Percentiles rank a stretch among this genome's conserved stretches.
phyloP scores from a whole-genome alignment of 2,888 invertebrate species.

The Cheilosia vulpina region DNA sequence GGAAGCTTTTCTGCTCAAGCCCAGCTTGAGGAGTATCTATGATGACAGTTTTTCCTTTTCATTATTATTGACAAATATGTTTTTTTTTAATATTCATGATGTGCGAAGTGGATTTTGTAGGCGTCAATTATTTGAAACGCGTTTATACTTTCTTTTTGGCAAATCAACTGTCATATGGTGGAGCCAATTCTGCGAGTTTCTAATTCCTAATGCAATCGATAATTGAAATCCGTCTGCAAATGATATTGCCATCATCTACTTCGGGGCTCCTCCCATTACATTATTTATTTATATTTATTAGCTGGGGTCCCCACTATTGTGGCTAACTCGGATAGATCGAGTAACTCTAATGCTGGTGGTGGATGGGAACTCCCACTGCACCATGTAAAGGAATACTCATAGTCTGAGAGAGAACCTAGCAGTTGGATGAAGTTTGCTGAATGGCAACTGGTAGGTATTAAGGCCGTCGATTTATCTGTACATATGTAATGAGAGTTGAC shows the following conservation, averaged over 20 bases:
- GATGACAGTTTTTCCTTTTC: background rate
- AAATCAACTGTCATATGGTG: background rate
- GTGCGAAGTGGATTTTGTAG: conserved; percentile 31
- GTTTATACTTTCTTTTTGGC: conserved; percentile 4
- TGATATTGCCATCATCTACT: conserved; percentile 28
- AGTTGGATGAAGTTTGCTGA: conserved; percentile 34
- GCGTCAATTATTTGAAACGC: conserved; percentile 46
- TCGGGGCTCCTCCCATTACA: conserved; percentile 68
- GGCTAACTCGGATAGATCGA: conserved; percentile 38
- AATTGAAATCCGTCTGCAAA: conserved; percentile 49
- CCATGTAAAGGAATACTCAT: conserved; percentile 9
- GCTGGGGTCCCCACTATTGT: conserved; percentile 48
- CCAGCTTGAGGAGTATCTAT: conserved; percentile 38
- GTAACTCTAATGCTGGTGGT: conserved; percentile 60
- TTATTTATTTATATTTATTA: conserved; percentile 60
- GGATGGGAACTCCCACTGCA: conserved; percentile 65
- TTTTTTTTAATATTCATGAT: conserved; percentile 53
- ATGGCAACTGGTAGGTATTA: conserved; percentile 37
- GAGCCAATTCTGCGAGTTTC: background rate
- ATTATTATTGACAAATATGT: conserved; percentile 16
- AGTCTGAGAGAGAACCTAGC: conserved; percentile 25
- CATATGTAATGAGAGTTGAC: background rate
- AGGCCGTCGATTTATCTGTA: conserved; percentile 26
- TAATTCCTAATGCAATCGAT: background rate
- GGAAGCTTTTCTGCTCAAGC: conserved; percentile 42